Evolutionary conservation across 2,113 vertebrate genomes (phyloP).

Genomic region (Tricholaema leucomelas): DNA sequence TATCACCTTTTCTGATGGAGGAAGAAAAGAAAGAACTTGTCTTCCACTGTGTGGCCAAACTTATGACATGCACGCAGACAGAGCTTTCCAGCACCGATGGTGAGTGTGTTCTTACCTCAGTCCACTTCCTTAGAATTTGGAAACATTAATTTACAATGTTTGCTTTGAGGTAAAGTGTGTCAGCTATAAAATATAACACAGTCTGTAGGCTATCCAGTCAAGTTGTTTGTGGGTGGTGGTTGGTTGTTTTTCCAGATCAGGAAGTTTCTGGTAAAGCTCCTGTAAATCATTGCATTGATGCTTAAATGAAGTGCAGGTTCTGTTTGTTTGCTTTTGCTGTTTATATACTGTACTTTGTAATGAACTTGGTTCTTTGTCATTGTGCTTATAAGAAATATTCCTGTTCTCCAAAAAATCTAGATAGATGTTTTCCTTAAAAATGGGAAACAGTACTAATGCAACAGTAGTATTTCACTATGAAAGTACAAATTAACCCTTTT

Average conservation of each 20-base stretch:
- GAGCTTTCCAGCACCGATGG: constrained; percentile 73
- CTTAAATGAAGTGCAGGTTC: background rate
- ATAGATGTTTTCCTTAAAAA: background rate
- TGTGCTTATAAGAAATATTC: background rate
- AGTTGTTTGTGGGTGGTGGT: background rate
- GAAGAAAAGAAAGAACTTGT: constrained; percentile 85
- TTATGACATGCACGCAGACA: constrained; percentile 83
- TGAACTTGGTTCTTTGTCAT: background rate
- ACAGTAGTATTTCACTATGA: background rate
- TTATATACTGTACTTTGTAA: background rate
- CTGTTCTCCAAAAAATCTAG: background rate
- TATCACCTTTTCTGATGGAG: constrained; percentile 81
- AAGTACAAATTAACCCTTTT: background rate
- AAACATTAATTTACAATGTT: background rate
- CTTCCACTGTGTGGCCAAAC: constrained; percentile 83
- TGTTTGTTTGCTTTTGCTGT: background rate
- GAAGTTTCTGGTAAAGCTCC: background rate
- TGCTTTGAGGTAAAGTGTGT: background rate
- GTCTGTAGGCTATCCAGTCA: no score
- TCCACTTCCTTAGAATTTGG: background rate
- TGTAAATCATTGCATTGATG: background rate
- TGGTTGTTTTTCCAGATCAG: no score
- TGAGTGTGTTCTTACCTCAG: constrained; percentile 60
- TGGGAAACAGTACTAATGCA: background rate
- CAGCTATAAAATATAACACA: background rate